Percentiles rank a stretch among this genome's conserved stretches.
phyloP scores from a whole-genome alignment of 2,113 vertebrate genomes.

The Takifugu bimaculatus region DNA sequence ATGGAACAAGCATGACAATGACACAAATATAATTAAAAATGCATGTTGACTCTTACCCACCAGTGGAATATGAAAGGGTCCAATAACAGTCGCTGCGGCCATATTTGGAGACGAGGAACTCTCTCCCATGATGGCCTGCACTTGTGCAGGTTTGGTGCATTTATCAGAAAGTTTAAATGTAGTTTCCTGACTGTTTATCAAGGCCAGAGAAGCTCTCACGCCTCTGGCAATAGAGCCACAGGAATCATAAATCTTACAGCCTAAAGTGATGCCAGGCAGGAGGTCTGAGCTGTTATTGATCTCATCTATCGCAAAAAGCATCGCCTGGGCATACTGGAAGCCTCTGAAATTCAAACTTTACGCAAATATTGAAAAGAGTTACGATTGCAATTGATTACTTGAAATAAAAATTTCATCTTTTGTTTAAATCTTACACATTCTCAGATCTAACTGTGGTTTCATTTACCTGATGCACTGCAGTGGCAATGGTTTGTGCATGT shows the following conservation, averaged over 20 bases:
- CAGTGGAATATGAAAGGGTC: conserved; percentile 68
- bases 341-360: conserved; percentile 73
- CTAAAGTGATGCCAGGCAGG: conserved; percentile 68
- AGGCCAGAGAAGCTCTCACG: conserved; percentile 56
- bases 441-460: accelerated
- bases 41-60: conserved; percentile 44
- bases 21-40: neutral
- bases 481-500: conserved; percentile 45
- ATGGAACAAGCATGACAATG: too few species aligned
- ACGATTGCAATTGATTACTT: too few species aligned
- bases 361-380: neutral
- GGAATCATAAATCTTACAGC: conserved; percentile 71
- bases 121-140: conserved; percentile 64
- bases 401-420: too few species aligned
- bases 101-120: conserved; percentile 64
- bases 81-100: conserved; percentile 64
- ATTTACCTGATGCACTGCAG: conserved; percentile 68
- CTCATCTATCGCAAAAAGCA: conserved; percentile 74
- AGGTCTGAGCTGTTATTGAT: conserved; percentile 72
- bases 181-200: conserved; percentile 57
- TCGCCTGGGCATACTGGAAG: conserved; percentile 70
- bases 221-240: conserved; percentile 62
- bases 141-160: conserved; percentile 59
- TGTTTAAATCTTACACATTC: too few species aligned
- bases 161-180: conserved; percentile 8